phyloP scores from a whole-genome alignment of 1,140 invertebrate species.

The Meloidogyne exigua region DNA sequence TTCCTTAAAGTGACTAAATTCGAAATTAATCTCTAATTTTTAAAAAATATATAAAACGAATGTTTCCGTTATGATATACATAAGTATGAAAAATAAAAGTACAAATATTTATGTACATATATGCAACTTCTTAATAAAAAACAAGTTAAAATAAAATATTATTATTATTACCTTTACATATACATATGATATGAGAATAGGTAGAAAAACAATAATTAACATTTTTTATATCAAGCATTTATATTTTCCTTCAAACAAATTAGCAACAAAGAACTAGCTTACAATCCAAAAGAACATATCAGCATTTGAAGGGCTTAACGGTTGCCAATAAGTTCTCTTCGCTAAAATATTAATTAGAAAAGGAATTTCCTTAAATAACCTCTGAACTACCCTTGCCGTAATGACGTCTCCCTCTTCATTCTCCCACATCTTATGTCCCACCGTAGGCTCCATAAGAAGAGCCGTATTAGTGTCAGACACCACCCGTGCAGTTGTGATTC shows the following conservation, averaged over 20 bases:
- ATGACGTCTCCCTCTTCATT: neutral
- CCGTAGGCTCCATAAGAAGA: neutral
- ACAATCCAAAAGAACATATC: neutral
- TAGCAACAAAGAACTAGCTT: neutral
- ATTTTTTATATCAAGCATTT: no score
- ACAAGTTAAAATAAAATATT: no score
- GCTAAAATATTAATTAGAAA: neutral
- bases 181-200: no score
- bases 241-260: neutral
- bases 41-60: no score
- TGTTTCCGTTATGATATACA: no score
- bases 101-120: no score
- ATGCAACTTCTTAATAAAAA: no score
- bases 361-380: neutral
- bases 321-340: neutral
- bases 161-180: no score
- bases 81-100: no score
- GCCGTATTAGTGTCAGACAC: neutral
- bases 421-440: neutral
- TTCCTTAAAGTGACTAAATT: no score
- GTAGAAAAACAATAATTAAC: no score
- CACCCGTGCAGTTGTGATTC: neutral
- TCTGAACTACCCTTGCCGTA: neutral
- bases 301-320: neutral
- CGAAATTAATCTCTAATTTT: no score